Evolutionary conservation across 2,888 invertebrate species (phyloP), one percentile per base, ranked within the genome.

Genomic region (Caprella mutica): DNA sequence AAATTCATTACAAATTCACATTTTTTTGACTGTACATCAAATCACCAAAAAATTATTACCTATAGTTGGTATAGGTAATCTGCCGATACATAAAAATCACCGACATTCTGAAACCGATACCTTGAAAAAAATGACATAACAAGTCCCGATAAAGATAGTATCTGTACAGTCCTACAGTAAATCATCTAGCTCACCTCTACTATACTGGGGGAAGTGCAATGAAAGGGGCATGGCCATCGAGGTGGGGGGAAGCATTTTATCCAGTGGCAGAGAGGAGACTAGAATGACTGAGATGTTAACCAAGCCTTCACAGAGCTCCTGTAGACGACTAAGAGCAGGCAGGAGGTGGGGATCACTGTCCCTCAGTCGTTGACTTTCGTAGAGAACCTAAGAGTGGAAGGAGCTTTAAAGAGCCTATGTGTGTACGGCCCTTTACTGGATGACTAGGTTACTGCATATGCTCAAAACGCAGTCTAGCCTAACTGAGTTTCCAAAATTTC

Each of bases 131-230:
- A 12, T 14, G 17, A 17, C 21, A 26, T 39, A 14, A 39, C 17
- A 14, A 39, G 1, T 5, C 5, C 17, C 39, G 12, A n/a, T 35
- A 12, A 35, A 33, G n/a, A 1, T 35, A 12, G n/a, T 2, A n/a
- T 12, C 14, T 35, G 12, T 2, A 43, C 19, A 43, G n/a, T 23
- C 19, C 43, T 24, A 24, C 43, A 19, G 24, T 3, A 46, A 26
- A 21, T 21, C 8, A n/a, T 5, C 21, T 12, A 46, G 6, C 66
- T 55, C 66, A 74, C 75, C 81, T 73, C 83, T 85, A 38, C 77
- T 81, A 71, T 91, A 92, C 70, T 90, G 89, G 0, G 84, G 80
- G 70, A 89, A 87, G 70, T 83, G 79, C 19, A 92, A 68, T 65
- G 80, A 80, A 35, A 86, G 77, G 0, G 88, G 84, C 65, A 86